Conservation (phyloP, 2,797 vertebrate species). For the Chaetophractus vellerosus region DNA sequence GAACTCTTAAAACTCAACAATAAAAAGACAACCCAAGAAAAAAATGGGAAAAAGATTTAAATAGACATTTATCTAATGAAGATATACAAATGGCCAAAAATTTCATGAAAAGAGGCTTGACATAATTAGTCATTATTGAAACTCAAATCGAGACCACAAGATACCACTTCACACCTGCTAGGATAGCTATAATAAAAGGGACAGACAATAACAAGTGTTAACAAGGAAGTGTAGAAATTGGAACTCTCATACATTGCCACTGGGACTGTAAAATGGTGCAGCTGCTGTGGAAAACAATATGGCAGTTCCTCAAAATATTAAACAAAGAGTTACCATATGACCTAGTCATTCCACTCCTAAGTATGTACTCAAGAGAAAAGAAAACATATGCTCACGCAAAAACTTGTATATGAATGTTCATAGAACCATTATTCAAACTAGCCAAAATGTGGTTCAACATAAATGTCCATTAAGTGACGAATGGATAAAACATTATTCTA, state of each 20-base stretch:
- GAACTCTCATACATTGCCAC: not conserved
- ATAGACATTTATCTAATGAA: conserved; percentile 13
- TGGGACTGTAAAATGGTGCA: not conserved
- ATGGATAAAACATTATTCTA: not conserved
- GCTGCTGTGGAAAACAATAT: conserved; percentile 1
- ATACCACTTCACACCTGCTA: not conserved
- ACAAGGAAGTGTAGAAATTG: not conserved
- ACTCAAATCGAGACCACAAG: conserved; percentile 27
- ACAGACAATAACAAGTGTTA: not conserved
- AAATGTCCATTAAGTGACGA: not conserved
- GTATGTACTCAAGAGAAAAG: not conserved
- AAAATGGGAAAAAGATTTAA: conserved; percentile 57
- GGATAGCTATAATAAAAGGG: not conserved
- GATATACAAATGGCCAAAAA: conserved; percentile 2
- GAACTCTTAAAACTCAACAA: not conserved
- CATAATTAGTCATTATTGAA: not conserved
- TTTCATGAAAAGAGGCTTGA: not conserved
- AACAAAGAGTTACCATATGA: not conserved
- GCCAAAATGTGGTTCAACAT: not conserved
- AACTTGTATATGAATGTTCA: not conserved
- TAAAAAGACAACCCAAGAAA: not conserved
- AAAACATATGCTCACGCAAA: not conserved
- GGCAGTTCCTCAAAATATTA: not conserved
- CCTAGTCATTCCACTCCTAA: not conserved
- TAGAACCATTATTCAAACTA: not conserved